Conservation (phyloP, 2,797 vertebrate species). For the Sebastes nivosus region DNA sequence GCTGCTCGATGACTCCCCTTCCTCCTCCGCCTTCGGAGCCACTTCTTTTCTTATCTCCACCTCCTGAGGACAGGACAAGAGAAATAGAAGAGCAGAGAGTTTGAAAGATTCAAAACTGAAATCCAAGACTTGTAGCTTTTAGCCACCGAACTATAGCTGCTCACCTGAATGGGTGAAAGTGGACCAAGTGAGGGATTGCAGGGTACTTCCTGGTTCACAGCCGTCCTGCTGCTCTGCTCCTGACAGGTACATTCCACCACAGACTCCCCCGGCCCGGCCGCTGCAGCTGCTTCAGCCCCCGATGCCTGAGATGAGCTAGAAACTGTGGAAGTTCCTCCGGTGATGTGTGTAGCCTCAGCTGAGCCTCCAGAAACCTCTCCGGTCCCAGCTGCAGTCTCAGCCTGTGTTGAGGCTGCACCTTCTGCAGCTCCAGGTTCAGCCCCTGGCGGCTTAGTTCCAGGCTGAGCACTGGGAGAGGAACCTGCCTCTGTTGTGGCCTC, state of each 20-base stretch:
- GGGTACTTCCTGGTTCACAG: slow-evolving; percentile 6
- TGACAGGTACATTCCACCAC: slow-evolving; percentile 39
- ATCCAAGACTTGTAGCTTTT: background rate
- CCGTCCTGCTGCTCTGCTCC: slow-evolving; percentile 18
- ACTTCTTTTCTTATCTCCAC: slow-evolving; percentile 59
- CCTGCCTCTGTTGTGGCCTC: slow-evolving; percentile 18
- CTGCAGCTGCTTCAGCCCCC: slow-evolving; percentile 22
- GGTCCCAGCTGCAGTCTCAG: background rate
- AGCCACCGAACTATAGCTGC: background rate
- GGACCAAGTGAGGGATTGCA: slow-evolving; percentile 38
- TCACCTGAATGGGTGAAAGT: slow-evolving; percentile 74
- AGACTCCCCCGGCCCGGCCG: background rate
- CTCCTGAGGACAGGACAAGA: slow-evolving; percentile 48
- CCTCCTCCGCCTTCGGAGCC: slow-evolving; percentile 76
- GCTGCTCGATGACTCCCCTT: slow-evolving; percentile 70
- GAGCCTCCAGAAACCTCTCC: background rate
- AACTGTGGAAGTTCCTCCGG: background rate
- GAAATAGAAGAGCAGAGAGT: too few species aligned
- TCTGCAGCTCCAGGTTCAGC: background rate
- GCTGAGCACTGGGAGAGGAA: slow-evolving; percentile 8
- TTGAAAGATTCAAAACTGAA: background rate
- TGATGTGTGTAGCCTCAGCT: background rate
- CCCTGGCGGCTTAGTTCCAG: background rate
- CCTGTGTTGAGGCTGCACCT: background rate
- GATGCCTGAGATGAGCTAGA: slow-evolving; percentile 5